Percentiles rank a stretch among this genome's conserved stretches.
Evolutionary conservation across 2,888 invertebrate genomes (phyloP).

Genomic region (Deroplatys truncata): DNA sequence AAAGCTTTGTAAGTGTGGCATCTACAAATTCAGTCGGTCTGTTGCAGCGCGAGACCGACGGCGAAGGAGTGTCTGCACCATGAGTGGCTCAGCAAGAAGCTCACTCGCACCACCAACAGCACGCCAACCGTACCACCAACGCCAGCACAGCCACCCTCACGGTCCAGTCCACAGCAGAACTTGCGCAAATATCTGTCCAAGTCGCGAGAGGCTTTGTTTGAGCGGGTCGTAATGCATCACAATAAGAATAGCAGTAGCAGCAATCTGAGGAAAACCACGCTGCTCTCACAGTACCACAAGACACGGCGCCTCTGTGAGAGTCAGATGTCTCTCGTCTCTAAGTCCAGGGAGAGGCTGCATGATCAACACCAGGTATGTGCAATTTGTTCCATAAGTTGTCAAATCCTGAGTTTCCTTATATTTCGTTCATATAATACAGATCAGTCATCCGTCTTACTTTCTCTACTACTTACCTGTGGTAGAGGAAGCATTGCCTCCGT

Average conservation of each 20-base stretch:
- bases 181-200: slow-evolving; percentile 49
- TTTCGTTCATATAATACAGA: no score
- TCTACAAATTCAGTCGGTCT: background rate
- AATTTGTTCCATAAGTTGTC: no score
- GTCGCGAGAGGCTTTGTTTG: slow-evolving; percentile 50
- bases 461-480: no score
- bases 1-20: no score
- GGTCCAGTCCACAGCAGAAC: slow-evolving; percentile 32
- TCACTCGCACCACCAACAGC: slow-evolving; percentile 2
- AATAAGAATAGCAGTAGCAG: slow-evolving; percentile 38
- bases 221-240: slow-evolving; percentile 45
- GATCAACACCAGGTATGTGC: slow-evolving; percentile 19
- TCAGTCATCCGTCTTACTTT: no score
- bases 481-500: no score
- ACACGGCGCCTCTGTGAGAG: slow-evolving; percentile 45
- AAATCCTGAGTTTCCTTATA: no score
- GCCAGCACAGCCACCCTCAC: background rate
- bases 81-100: slow-evolving; percentile 49
- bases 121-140: background rate
- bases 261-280: slow-evolving; percentile 22
- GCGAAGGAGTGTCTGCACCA: slow-evolving; percentile 56
- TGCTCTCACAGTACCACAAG: slow-evolving; percentile 31
- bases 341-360: slow-evolving; percentile 39
- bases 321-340: slow-evolving; percentile 45
- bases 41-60: slow-evolving; percentile 46